Base-by-base conservation (phyloP, 1,140 invertebrate species). In the Steinernema feltiae region DNA sequence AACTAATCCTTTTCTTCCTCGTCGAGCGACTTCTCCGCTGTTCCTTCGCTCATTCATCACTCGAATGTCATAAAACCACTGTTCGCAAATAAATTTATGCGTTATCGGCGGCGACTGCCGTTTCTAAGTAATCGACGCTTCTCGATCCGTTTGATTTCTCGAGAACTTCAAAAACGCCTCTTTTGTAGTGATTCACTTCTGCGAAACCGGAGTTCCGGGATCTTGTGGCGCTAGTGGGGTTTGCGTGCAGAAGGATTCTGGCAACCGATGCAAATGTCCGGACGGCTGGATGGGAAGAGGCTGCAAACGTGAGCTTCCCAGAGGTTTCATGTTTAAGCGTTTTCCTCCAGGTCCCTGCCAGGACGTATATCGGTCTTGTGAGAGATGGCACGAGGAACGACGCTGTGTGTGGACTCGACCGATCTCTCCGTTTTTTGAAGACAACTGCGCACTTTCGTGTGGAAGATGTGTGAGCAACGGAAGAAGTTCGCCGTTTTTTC, bases 391-490 rank as follows among this genome's bases (percentile, higher is more conserved):
- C 31, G 73, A 78, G 30, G 82, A 84, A 74, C 41, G 76, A 3
- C 73, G 84, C 1, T 84, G 83, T 32, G 53, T 75, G n/a, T 85
- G 83, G 84, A 76, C 84, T 7, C 69, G 71, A 29, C 75, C 75
- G n/a, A 84, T 83, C 69, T 76, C 78, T 3, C 77, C 84, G 1
- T 84, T 85, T 41, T 84, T 85, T 71, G 71, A 69, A 12, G 83
- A 84, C 72, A 84, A 84, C 70, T 84, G 83, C 63, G 78, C 84
- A 7, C 21, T 79, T 1, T 75, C 83, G 0, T 84, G 83, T 75
- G 79, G 81, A 48, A 21, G 70, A 18, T 84, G 83, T 41, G n/a
- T 30, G 7, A 74, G 30, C 46, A 75, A 74, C 17, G 78, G 78
- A 17, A 78, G 74, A 75, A 75, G 82, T 80, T 21, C 70, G 75